Conservation (phyloP, 2,113 vertebrate species). For the Cheirogaleus medius region DNA sequence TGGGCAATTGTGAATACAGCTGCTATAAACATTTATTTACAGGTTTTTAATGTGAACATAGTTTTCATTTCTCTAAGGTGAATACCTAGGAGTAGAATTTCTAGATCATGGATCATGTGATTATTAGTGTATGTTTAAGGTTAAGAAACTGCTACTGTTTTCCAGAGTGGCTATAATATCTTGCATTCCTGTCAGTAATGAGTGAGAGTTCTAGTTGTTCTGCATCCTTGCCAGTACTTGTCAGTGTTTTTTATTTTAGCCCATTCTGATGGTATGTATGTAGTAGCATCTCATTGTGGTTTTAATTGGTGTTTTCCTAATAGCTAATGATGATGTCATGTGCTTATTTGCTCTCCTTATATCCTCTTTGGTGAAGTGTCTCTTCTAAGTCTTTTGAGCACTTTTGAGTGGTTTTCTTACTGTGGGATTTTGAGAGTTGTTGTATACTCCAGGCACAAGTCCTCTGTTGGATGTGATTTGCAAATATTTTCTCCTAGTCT, state of each 20-base stretch:
- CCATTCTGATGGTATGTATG: background rate
- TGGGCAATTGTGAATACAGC: background rate
- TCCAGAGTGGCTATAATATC: background rate
- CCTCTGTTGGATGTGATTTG: background rate
- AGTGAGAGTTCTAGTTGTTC: background rate
- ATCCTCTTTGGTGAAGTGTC: background rate
- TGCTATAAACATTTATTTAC: background rate
- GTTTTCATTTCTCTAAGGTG: background rate
- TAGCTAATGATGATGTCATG: background rate
- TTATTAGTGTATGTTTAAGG: background rate
- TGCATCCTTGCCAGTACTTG: background rate
- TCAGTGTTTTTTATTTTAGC: background rate
- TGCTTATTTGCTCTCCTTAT: background rate
- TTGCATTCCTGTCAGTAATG: background rate
- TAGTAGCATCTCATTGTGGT: background rate
- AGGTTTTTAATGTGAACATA: background rate
- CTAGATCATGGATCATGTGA: background rate
- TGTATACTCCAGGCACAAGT: background rate
- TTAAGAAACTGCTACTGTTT: background rate
- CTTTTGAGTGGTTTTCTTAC: background rate
- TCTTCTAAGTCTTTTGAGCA: background rate
- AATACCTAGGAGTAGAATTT: background rate
- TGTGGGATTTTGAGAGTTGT: background rate
- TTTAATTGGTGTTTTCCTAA: slow-evolving; percentile 3
- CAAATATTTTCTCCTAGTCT: background rate